A percentile compares a stretch with the other conserved stretches of the same genome.
Evolutionary conservation across 1,140 invertebrate genomes (phyloP).

Genomic region (Apis florea): DNA sequence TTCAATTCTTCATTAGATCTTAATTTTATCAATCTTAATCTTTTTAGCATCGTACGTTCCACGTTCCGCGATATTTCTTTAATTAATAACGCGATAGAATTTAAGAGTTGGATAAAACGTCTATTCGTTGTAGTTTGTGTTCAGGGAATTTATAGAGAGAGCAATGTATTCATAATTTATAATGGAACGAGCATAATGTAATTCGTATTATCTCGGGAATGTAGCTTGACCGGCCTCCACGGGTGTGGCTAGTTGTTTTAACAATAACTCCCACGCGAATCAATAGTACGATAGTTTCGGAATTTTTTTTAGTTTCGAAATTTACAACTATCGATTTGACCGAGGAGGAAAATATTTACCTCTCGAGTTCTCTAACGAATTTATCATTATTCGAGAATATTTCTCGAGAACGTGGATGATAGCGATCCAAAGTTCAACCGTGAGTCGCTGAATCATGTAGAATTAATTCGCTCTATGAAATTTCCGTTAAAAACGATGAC

Average conservation of each 20-base stretch:
- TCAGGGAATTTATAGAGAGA: neutral
- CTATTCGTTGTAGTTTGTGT: neutral
- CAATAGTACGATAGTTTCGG: slow-evolving; percentile 9
- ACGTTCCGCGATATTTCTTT: neutral
- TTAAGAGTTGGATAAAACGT: neutral
- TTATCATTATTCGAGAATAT: too few species aligned
- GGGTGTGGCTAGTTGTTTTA: neutral
- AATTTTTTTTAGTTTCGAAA: neutral
- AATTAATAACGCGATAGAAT: neutral
- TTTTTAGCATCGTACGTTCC: too few species aligned
- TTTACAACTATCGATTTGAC: neutral
- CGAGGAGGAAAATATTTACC: neutral
- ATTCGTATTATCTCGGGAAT: slow-evolving; percentile 5
- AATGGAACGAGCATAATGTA: neutral
- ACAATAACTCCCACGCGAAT: neutral
- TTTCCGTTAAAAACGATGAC: neutral
- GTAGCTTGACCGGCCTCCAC: neutral
- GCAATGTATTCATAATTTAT: neutral
- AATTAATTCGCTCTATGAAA: neutral
- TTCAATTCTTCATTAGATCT: neutral
- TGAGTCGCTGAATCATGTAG: neutral
- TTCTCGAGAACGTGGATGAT: neutral
- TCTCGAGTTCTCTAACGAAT: too few species aligned
- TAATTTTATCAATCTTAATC: neutral
- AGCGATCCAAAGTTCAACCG: neutral